Percentiles rank a stretch among this genome's conserved stretches.
These are phyloP conservation scores for Cryptophagus acutangulus DNA, from an alignment of 2,888 invertebrate genomes.

Conservation along the genomic window DNA sequence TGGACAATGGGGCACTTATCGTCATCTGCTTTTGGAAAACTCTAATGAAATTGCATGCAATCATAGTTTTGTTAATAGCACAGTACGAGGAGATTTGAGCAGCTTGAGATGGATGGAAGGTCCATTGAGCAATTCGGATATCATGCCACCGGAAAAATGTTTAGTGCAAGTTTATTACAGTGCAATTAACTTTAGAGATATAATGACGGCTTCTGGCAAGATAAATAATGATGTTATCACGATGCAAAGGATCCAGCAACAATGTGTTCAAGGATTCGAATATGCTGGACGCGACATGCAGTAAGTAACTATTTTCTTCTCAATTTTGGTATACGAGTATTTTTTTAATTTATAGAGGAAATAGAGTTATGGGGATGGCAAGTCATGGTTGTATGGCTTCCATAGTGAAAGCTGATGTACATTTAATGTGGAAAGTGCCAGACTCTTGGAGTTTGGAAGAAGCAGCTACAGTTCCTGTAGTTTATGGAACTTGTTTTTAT, in stretches of 20 bases:
- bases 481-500: constrained; percentile 50
- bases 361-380: not conserved
- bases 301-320: constrained; percentile 16
- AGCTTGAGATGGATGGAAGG: constrained; percentile 82
- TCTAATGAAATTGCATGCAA: constrained; percentile 49
- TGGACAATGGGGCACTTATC: constrained; percentile 61
- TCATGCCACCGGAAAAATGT: not conserved
- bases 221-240: constrained; percentile 78
- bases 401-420: no score
- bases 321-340: not conserved
- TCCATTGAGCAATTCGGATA: constrained; percentile 37
- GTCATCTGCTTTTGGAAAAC: constrained; percentile 68
- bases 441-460: constrained; percentile 54
- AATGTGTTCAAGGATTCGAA: constrained; percentile 66
- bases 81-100: constrained; percentile 79
- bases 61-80: constrained; percentile 73
- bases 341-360: not conserved
- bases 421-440: constrained; percentile 57
- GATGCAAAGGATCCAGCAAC: constrained; percentile 58
- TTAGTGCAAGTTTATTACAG: constrained; percentile 15
- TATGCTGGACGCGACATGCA: constrained; percentile 54
- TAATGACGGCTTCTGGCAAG: constrained; percentile 91
- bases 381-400: not conserved
- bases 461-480: constrained; percentile 58
- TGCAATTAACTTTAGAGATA: constrained; percentile 58